These are phyloP conservation scores for Megaceryle torquata DNA, from an alignment of 2,113 vertebrate genomes.

Conservation along the genomic window DNA sequence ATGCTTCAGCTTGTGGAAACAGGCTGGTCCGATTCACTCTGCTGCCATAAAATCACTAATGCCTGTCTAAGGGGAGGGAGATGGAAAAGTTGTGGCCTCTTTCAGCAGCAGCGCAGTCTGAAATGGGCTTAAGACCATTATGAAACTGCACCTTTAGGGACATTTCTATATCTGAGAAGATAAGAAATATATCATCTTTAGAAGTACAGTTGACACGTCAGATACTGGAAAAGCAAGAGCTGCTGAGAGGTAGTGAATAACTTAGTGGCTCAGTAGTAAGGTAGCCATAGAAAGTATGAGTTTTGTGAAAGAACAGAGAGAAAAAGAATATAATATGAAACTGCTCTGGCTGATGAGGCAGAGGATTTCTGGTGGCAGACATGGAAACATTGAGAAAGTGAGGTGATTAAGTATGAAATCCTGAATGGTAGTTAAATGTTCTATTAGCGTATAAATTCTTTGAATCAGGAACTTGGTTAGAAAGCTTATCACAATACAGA, in stretches of 20 bases:
- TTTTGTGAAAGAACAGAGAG: not conserved
- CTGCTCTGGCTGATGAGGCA: not conserved
- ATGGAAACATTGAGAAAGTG: not conserved
- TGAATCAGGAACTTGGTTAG: not conserved
- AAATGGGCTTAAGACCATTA: not conserved
- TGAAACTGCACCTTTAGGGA: not conserved
- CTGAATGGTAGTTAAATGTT: not conserved
- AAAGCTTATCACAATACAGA: not conserved
- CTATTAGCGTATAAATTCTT: not conserved
- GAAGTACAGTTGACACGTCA: not conserved
- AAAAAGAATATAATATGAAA: not conserved
- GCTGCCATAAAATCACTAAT: not conserved
- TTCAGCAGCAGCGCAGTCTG: not conserved
- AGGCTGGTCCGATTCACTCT: not conserved
- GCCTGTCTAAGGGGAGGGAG: not conserved
- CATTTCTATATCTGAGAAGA: not conserved
- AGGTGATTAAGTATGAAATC: not conserved
- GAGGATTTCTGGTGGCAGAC: not conserved
- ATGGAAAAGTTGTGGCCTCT: not conserved
- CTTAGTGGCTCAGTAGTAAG: not conserved
- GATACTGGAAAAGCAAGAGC: not conserved
- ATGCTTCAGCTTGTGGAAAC: not conserved
- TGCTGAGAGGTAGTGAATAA: not conserved
- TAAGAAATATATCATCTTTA: not conserved
- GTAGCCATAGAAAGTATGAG: not conserved